Evolutionary conservation across 1,140 invertebrate species (phyloP), one percentile per base, ranked within the genome.

Genomic region (Drosophila neocordata): DNA sequence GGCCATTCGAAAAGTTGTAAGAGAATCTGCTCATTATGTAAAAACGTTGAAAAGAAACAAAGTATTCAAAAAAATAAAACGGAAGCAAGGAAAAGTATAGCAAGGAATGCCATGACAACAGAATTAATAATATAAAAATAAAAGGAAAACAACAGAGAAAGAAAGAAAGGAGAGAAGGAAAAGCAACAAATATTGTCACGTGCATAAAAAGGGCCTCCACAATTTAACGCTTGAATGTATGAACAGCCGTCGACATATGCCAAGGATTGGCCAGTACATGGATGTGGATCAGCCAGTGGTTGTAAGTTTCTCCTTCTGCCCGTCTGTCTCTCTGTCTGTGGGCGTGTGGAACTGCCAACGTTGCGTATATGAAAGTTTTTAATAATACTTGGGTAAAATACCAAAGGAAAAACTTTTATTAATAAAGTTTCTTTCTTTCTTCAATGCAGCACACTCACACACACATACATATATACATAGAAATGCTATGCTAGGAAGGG

Each of bases 381-480:
- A 87, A 87, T 85, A 87, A 87, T 82, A 85, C 82, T 85, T 78
- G 82, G 75, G 58, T 68, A 79, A 85, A 85, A 85, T 85, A 78
- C 82, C 82, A 87, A 85, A 87, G 82, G 82, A 87, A 85, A 85
- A 85, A 85, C 82, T 85, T 85, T 85, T 85, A 85, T 85, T 85
- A 85, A 85, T 85, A 85, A 85, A 85, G 82, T 85, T 85, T 85
- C 82, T 72, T 87, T 87, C 74, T 87, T 79, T 80, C 77, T 68
- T 63, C 59, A 27, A 51, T 63, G 37, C 68, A 63, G 15, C 15
- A 48, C 13, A 41, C n/a, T 15, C 38, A 41, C 38, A 41, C 13
- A 15, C 38, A 1, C 38, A 7, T 7, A 18, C 41, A 48, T 15
- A 48, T 15, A 48, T 7, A 48, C 41, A 48, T 8, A 48, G 15